Evolutionary conservation across 2,888 invertebrate genomes (phyloP).

Genomic region (Pheosia gnoma): DNA sequence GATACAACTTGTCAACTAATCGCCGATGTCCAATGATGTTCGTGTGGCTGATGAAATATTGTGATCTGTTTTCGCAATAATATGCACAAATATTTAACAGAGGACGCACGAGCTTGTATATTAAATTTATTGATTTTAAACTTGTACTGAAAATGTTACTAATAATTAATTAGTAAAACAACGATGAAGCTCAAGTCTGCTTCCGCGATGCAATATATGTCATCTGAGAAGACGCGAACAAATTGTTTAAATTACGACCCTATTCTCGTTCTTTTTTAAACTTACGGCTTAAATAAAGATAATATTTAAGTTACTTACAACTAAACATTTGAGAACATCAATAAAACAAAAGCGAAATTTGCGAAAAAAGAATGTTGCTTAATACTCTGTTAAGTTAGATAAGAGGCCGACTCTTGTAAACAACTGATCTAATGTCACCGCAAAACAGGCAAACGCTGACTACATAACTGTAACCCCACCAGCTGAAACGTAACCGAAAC

Average conservation of each 20-base stretch:
- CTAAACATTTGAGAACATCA: too few species aligned
- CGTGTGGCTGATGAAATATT: constrained; percentile 2
- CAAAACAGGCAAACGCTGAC: not conserved
- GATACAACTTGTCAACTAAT: not conserved
- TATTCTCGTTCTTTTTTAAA: too few species aligned
- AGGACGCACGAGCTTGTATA: not conserved
- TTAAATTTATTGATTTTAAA: not conserved
- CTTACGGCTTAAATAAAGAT: too few species aligned
- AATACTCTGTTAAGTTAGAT: too few species aligned
- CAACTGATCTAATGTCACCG: not conserved
- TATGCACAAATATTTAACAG: not conserved
- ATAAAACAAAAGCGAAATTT: too few species aligned
- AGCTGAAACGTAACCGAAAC: constrained; percentile 1
- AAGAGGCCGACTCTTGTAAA: too few species aligned
- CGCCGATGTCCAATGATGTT: not conserved
- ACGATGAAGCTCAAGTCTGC: not conserved
- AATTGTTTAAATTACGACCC: too few species aligned
- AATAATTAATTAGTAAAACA: not conserved
- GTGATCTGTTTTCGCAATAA: not conserved
- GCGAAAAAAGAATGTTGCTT: too few species aligned
- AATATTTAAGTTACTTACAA: too few species aligned
- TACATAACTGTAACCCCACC: not conserved
- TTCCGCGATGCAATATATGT: not conserved
- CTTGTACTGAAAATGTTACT: constrained; percentile 2
- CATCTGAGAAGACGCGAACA: too few species aligned